Evolutionary conservation across 2,113 vertebrate species (phyloP), one percentile per base, ranked within the genome.

Genomic region (Leptosomus discolor): DNA sequence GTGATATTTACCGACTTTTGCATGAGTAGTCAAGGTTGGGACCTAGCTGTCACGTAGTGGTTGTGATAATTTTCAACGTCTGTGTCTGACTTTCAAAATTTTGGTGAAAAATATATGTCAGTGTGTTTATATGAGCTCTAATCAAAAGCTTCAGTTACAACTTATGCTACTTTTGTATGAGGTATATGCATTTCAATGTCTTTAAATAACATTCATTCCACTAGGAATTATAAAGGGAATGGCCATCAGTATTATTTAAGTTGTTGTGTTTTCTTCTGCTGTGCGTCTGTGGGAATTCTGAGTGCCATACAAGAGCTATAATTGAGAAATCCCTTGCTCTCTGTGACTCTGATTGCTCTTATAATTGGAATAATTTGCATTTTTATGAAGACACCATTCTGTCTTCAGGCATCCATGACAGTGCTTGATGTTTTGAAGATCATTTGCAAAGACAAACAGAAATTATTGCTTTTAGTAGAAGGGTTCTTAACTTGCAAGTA

Each of bases 321-420:
- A 87, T 24, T 92, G 71, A 93, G 88, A 88, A 95, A 81, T 88
- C 30, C n/a, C 92, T 96, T 96, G 64, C 80, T 80, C 78, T 94
- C 48, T 14, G 39, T 85, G 50, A 69, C 83, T 92, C 45, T 92
- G 91, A 95, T 90, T 95, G 77, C 67, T 96, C 36, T 86, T 86
- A 93, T 88, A 85, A 97, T 81, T 91, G 78, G 75, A 84, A 97
- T 88, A 92, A 94, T 88, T 94, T 94, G 54, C 69, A 92, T 82
- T 96, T 95, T 94, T 93, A 96, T 88, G 70, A 84, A 96, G 85
- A 90, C 79, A 81, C 48, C 82, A 63, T 94, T 94, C 94, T 92
- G 85, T 85, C 88, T 93, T 81, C 88, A 85, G 74, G 83, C 81
- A 43, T 70, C 80, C 51, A 46, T 83, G 87, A 77, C 82, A 94